Evolutionary conservation across 2,113 vertebrate species (phyloP).

Genomic region (Nanorana parkeri): DNA sequence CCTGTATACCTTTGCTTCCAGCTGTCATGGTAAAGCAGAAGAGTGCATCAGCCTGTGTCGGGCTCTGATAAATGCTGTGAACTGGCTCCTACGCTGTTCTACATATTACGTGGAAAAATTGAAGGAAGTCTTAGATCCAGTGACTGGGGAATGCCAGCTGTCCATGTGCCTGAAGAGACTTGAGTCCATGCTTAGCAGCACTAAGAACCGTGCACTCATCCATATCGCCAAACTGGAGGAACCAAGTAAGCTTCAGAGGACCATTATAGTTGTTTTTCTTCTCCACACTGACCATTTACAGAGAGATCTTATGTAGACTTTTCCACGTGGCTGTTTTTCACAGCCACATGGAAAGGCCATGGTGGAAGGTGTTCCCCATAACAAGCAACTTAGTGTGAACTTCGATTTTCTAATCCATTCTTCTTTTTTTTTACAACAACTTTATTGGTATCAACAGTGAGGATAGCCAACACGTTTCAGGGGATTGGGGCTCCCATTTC

Average conservation of each 20-base stretch:
- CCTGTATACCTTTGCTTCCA: constrained; percentile 58
- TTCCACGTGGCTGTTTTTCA: too few relatives aligned
- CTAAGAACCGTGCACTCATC: constrained; percentile 92
- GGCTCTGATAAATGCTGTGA: constrained; percentile 84
- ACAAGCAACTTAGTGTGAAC: too few relatives aligned
- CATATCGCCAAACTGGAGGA: constrained; percentile 96
- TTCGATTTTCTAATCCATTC: too few relatives aligned
- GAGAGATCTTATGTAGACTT: too few relatives aligned
- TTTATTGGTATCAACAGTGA: too few relatives aligned
- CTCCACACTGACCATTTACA: too few relatives aligned
- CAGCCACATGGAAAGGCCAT: too few relatives aligned
- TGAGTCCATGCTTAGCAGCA: constrained; percentile 79
- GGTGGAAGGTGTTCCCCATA: too few relatives aligned
- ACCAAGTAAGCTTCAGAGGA: constrained; percentile 73
- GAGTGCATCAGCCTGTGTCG: constrained; percentile 95
- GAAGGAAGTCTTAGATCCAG: constrained; percentile 69
- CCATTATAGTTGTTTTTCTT: too few relatives aligned
- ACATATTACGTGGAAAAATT: constrained; percentile 84
- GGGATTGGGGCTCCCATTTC: too few relatives aligned
- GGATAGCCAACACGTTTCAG: too few relatives aligned
- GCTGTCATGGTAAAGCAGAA: constrained; percentile 95
- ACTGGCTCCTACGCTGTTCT: constrained; percentile 92
- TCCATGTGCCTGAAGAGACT: constrained; percentile 86
- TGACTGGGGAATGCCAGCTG: constrained; percentile 78
- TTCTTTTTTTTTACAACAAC: too few relatives aligned